phyloP scores from a whole-genome alignment of 2,797 vertebrate genomes.

The Benthosema pterotum region DNA sequence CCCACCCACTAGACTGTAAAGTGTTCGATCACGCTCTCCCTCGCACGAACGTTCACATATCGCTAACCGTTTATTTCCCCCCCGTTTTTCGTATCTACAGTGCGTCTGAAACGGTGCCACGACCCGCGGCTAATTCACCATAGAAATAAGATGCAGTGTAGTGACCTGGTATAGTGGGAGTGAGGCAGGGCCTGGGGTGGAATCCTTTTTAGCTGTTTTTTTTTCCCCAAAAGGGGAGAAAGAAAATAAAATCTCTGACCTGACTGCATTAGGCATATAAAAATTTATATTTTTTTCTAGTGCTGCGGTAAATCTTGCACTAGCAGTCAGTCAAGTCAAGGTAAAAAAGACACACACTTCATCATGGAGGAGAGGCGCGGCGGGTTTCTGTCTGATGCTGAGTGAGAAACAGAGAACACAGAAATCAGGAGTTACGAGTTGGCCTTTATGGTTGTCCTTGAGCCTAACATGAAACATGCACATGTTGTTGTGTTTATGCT shows the following conservation, averaged over 20 bases:
- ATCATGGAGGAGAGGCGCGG: slow-evolving; percentile 55
- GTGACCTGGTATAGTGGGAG: slow-evolving; percentile 60
- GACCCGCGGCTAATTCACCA: slow-evolving; percentile 34
- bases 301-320: slow-evolving; percentile 58
- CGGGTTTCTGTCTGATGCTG: slow-evolving; percentile 41
- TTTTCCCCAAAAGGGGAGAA: slow-evolving; percentile 5
- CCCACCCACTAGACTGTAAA: slow-evolving; percentile 38
- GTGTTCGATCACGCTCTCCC: slow-evolving; percentile 56
- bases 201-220: slow-evolving; percentile 56
- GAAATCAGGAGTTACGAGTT: neutral
- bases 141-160: slow-evolving; percentile 47
- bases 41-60: slow-evolving; percentile 14
- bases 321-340: slow-evolving; percentile 52
- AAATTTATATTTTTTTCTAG: no score
- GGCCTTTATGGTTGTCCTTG: slow-evolving; percentile 58
- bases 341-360: slow-evolving; percentile 54
- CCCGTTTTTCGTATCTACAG: slow-evolving; percentile 7
- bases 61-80: slow-evolving; percentile 39
- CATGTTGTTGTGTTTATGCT: slow-evolving; percentile 31
- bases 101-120: slow-evolving; percentile 49
- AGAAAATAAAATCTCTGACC: slow-evolving; percentile 20
- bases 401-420: slow-evolving; percentile 17
- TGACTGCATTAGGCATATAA: slow-evolving; percentile 42
- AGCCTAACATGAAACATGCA: slow-evolving; percentile 20
- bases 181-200: slow-evolving; percentile 16